Base-by-base conservation (phyloP, 1,140 invertebrate genomes). In the Idris sp. region DNA sequence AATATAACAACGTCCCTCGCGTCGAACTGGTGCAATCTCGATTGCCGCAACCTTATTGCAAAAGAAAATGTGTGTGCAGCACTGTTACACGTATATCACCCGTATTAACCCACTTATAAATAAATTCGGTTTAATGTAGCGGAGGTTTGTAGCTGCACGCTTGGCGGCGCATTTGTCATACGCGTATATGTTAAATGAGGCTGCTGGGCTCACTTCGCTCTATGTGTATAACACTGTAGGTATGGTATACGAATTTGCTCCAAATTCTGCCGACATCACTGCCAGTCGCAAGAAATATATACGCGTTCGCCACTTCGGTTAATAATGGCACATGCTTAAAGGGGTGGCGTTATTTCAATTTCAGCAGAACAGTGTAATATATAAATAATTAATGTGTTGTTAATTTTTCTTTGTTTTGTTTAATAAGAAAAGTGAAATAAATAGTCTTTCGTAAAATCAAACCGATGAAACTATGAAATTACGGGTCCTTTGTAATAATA, bases 21-120 rank as follows among this genome's bases (percentile, higher is more conserved):
- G 44, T 26, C 31, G 59, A 59, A 38, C 44, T 51, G 54, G 46
- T 38, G 56, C 61, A 74, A 74, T 65, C 61, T 61, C 65, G 71
- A 67, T 74, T 61, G 71, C 48, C 25, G 36, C 43, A 48, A 30
- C 26, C 10, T 53, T 36, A 38, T 67, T 48, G 71, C 10, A 31
- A 56, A 67, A 61, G 54, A 56, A 74, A 74, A 51, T 43, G 43
- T 41, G 30, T 31, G 36, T 18, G 15, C 9, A 44, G 9, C 18
- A 22, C 14, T 30, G 26, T 41, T 49, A 30, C 19, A 18, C 48
- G 56, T 62, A 51, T 44, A 53, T 69, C 44, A 44, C 8, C 22
- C 33, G 46, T 15, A 54, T 58, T 71, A 71, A 71, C 56, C 49
- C 46, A 46, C 48, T 71, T 62, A 71, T 71, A 61, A 61, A 71